phyloP scores from a whole-genome alignment of 2,113 vertebrate genomes.

The Pelvicachromis taeniatus region DNA sequence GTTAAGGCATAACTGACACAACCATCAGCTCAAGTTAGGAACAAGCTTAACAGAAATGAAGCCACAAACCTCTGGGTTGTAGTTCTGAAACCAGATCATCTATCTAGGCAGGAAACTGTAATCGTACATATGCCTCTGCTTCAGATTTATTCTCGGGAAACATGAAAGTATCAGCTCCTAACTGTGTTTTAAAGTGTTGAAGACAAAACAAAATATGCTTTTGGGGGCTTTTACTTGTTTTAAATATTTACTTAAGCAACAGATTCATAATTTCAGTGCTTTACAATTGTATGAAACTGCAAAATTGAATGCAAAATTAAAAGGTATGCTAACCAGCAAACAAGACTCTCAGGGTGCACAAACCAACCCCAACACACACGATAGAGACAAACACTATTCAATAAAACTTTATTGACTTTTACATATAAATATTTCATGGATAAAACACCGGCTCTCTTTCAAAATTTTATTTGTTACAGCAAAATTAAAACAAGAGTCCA shows the following conservation, averaged over 20 bases:
- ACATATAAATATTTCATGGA: neutral
- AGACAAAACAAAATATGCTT: too few species aligned
- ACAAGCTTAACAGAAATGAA: slow-evolving; percentile 24
- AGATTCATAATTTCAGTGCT: neutral
- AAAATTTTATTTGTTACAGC: neutral
- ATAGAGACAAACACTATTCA: neutral
- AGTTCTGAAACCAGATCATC: neutral
- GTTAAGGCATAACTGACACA: neutral
- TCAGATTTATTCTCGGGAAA: slow-evolving; percentile 19
- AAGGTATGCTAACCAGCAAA: neutral
- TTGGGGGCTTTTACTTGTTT: neutral
- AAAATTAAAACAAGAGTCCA: neutral
- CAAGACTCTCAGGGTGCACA: neutral
- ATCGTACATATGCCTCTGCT: neutral
- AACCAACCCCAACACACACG: neutral
- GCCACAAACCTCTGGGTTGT: slow-evolving; percentile 32
- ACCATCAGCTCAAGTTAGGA: neutral
- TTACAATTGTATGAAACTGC: neutral
- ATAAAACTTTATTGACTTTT: neutral
- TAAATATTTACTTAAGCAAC: neutral
- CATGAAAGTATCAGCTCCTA: neutral
- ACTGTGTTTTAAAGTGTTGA: neutral
- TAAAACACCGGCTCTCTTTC: neutral
- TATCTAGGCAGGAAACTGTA: slow-evolving; percentile 44
- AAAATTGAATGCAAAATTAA: neutral